A percentile compares a stretch with the other conserved stretches of the same genome.
phyloP scores from a whole-genome alignment of 2,113 vertebrate genomes.

The Cinclus cinclus region DNA sequence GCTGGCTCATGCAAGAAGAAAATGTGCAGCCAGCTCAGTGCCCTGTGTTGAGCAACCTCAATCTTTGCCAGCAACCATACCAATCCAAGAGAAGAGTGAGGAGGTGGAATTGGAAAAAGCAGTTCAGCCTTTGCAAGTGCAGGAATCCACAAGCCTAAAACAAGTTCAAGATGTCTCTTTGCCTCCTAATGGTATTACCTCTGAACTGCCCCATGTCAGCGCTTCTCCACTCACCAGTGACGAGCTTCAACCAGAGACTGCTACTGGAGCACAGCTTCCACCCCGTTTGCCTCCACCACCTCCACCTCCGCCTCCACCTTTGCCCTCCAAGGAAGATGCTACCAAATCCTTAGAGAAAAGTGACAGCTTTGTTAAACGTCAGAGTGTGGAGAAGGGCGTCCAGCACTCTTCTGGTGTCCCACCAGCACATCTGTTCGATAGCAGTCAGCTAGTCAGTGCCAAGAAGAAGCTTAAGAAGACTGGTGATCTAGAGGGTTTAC shows the following conservation, averaged over 20 bases:
- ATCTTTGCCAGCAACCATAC: conserved; percentile 75
- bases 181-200: conserved; percentile 70
- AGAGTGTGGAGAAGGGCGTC: conserved; percentile 71
- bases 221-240: conserved; percentile 64
- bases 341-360: conserved; percentile 63
- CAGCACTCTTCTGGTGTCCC: conserved; percentile 64
- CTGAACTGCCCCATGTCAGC: conserved; percentile 54
- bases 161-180: conserved; percentile 74
- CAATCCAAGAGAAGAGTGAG: conserved; percentile 68
- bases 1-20: conserved; percentile 78
- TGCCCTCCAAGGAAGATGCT: conserved; percentile 71
- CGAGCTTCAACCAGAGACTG: conserved; percentile 60
- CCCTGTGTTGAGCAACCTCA: conserved; percentile 60
- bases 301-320: conserved; percentile 64
- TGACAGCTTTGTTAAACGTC: conserved; percentile 49
- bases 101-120: conserved; percentile 61
- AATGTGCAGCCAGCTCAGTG: conserved; percentile 43
- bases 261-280: conserved; percentile 54
- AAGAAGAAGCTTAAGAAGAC: conserved; percentile 95
- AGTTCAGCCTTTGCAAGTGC: conserved; percentile 39
- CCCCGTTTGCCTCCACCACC: conserved; percentile 59
- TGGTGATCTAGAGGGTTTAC: conserved; percentile 83
- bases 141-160: conserved; percentile 60
- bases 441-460: conserved; percentile 91
- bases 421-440: conserved; percentile 90